phyloP scores from a whole-genome alignment of 1,140 invertebrate species.

The Drosophila lini region DNA sequence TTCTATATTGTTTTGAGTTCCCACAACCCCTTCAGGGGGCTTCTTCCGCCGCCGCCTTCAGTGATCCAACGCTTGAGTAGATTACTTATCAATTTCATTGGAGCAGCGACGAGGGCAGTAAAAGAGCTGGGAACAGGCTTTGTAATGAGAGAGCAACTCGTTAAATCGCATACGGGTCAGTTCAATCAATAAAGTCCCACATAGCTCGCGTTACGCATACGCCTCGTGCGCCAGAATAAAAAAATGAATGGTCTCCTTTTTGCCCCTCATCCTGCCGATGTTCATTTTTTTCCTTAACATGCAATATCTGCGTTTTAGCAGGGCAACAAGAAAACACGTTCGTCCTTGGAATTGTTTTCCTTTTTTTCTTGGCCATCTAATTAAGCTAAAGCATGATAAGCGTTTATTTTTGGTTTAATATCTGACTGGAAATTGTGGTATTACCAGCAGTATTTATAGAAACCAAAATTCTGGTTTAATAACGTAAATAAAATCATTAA shows the following conservation, averaged over 20 bases:
- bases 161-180: slow-evolving; percentile 35
- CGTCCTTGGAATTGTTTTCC: not conserved
- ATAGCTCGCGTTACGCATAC: slow-evolving; percentile 39
- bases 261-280: not conserved
- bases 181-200: slow-evolving; percentile 35
- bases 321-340: not conserved
- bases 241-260: not conserved
- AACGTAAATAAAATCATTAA: not conserved
- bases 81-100: slow-evolving; percentile 57
- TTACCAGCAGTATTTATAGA: not conserved
- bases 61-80: slow-evolving; percentile 35
- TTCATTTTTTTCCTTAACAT: slow-evolving; percentile 3
- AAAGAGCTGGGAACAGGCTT: slow-evolving; percentile 23
- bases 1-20: slow-evolving; percentile 9
- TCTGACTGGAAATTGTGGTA: not conserved
- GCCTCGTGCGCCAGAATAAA: slow-evolving; percentile 24
- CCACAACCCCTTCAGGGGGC: not conserved
- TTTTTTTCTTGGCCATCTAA: not conserved
- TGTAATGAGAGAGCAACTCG: slow-evolving; percentile 10
- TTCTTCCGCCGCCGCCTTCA: not conserved
- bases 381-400: not conserved
- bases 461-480: not conserved
- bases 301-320: not conserved
- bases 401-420: not conserved
- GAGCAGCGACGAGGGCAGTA: slow-evolving; percentile 14